A percentile compares a stretch with the other conserved stretches of the same genome.
These are phyloP conservation scores for Neogale vison DNA, from an alignment of 2,113 vertebrate genomes.

Conservation along the genomic window DNA sequence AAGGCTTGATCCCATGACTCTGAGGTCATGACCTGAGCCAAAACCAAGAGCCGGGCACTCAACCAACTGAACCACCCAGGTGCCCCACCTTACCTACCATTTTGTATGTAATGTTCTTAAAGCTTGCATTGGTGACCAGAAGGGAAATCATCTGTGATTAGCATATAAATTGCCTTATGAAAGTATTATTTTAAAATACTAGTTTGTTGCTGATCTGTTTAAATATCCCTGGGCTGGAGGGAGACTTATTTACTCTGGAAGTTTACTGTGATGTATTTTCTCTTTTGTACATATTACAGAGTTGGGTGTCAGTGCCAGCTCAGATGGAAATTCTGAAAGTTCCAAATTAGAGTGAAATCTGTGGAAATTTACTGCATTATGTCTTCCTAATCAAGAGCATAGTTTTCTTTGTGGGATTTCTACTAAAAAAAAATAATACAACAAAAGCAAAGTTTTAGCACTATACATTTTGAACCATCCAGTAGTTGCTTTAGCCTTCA, in stretches of 20 bases:
- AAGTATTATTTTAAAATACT: conserved; percentile 53
- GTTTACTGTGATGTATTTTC: conserved; percentile 43
- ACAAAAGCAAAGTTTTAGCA: conserved; percentile 59
- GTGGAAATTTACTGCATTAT: not conserved
- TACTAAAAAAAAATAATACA: conserved; percentile 61
- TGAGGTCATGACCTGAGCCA: not conserved
- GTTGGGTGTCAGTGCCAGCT: not conserved
- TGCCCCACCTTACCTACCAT: not conserved
- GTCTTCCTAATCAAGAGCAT: conserved; percentile 11
- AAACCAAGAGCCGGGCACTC: not conserved
- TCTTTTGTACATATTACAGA: not conserved
- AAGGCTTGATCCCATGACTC: not conserved
- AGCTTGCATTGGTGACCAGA: not conserved
- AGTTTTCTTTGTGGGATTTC: conserved; percentile 45
- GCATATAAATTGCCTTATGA: not conserved
- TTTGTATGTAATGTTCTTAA: not conserved
- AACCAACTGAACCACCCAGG: not conserved
- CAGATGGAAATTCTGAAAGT: not conserved
- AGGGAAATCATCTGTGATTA: not conserved
- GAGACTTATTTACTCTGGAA: conserved; percentile 35
- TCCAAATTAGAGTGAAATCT: conserved; percentile 35
- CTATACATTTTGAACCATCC: conserved; percentile 50
- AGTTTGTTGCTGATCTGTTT: conserved; percentile 32
- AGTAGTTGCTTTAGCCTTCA: conserved; percentile 57
- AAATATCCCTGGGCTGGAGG: not conserved